Evolutionary conservation across 2,888 invertebrate species (phyloP).

Genomic region (Exocentrus adspersus): DNA sequence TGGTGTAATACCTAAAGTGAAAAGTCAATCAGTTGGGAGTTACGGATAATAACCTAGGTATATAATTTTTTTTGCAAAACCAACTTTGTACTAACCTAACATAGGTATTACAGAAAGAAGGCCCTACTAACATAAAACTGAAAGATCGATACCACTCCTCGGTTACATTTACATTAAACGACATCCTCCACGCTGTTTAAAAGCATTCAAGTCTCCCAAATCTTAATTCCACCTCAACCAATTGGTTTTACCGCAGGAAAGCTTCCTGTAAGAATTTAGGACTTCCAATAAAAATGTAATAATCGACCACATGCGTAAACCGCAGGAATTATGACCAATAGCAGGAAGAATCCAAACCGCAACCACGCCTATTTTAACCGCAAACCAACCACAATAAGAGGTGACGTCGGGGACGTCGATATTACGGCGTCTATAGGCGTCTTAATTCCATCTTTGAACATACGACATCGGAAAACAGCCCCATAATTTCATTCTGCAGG

Average conservation of each 20-base stretch:
- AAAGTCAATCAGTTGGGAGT: no score
- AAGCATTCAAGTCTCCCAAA: conserved; percentile 22
- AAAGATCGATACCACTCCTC: neutral
- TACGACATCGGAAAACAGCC: neutral
- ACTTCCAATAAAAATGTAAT: conserved; percentile 63
- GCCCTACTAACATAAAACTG: neutral
- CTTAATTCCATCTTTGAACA: conserved; percentile 47
- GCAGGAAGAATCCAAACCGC: conserved; percentile 68
- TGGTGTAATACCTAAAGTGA: no score
- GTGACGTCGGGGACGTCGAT: conserved; percentile 62
- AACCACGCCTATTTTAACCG: conserved; percentile 61
- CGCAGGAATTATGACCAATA: conserved; percentile 70
- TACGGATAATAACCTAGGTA: no score
- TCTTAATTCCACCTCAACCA: conserved; percentile 34
- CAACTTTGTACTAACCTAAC: no score
- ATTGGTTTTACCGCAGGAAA: conserved; percentile 25
- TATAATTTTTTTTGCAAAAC: no score
- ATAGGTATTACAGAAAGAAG: neutral
- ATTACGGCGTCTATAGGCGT: conserved; percentile 56
- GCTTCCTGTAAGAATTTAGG: conserved; percentile 21
- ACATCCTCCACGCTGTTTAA: neutral
- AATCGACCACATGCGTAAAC: conserved; percentile 67
- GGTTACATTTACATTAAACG: neutral
- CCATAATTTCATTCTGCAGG: neutral
- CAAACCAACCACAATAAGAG: conserved; percentile 66